Evolutionary conservation across 2,113 vertebrate species (phyloP), one percentile per base, ranked within the genome.

Genomic region (Poecilia latipinna): DNA sequence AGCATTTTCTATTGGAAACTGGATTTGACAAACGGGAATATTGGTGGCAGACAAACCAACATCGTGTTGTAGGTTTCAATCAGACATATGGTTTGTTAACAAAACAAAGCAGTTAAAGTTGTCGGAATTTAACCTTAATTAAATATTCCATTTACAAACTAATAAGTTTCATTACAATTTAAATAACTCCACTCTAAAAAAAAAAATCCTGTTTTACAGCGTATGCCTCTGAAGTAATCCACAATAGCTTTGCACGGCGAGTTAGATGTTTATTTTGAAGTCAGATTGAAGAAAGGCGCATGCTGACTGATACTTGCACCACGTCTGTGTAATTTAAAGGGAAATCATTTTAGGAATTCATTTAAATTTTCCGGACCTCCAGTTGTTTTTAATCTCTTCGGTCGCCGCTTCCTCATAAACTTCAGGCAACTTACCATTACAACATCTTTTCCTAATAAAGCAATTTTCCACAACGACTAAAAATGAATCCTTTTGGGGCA

Each of bases 341-440:
- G 67, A 83, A 86, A 79, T 75, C 67, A 48, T 82, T 80, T 86
- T 82, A 90, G 79, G 42, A 82, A 86, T 82, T 80, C 57, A 87
- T 88, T 60, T 75, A 54, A 79, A 88, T 90, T 79, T 68, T 29
- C 73, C 75, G 70, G 37, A 82, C 73, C 68, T n/a, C 61, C 70
- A 65, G 72, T 60, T 57, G 57, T 60, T 37, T 81, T 70, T 65
- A 54, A 54, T 54, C 22, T 54, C 22, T 57, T 57, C 22, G 10
- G 51, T 11, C 51, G 10, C 22, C 51, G 3, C 51, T 8, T 57
- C 51, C 24, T 57, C 17, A 28, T 28, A 57, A 24, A 57, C 19
- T 57, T 19, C 51, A 24, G 51, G 51, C 24, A 57, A 57, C 51
- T 57, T 57, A 57, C 51, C 13, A n/a, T 78, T 44, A 69, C 64